These are phyloP conservation scores for Brienomyrus brachyistius DNA, from an alignment of 2,113 vertebrate species.

Conservation along the genomic window DNA sequence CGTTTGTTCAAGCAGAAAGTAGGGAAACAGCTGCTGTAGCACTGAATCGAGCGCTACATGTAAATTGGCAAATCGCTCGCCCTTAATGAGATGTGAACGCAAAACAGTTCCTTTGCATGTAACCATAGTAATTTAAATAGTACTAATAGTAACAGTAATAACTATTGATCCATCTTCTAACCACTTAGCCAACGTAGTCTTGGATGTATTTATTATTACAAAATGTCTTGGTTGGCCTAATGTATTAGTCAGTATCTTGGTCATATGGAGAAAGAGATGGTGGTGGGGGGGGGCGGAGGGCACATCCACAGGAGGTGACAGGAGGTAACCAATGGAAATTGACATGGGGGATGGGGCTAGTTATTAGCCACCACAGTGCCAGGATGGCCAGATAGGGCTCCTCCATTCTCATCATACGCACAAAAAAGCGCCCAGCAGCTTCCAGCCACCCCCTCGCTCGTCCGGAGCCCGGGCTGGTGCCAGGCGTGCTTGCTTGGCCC, in stretches of 20 bases:
- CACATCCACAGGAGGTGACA: constrained; percentile 7
- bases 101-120: not conserved
- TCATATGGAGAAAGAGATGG: not conserved
- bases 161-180: not conserved
- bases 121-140: not conserved
- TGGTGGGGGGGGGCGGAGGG: not conserved
- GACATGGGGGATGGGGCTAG: not conserved
- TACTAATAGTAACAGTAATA: not conserved
- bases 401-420: not conserved
- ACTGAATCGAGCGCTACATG: not conserved
- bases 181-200: not conserved
- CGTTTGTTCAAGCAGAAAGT: not conserved
- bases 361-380: constrained; percentile 11
- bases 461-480: constrained; percentile 8
- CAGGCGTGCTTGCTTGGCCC: not conserved
- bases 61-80: not conserved
- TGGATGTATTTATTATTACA: not conserved
- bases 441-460: not conserved
- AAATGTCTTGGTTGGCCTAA: not conserved
- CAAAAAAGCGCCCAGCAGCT: not conserved
- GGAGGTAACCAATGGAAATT: constrained; percentile 4
- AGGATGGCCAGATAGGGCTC: not conserved
- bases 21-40: not conserved
- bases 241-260: not conserved
- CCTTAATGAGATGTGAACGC: not conserved